A percentile compares a stretch with the other conserved stretches of the same genome.
These are phyloP conservation scores for Notoglanidium macrostoma DNA, from an alignment of 2,797 vertebrate genomes.

Conservation along the genomic window DNA sequence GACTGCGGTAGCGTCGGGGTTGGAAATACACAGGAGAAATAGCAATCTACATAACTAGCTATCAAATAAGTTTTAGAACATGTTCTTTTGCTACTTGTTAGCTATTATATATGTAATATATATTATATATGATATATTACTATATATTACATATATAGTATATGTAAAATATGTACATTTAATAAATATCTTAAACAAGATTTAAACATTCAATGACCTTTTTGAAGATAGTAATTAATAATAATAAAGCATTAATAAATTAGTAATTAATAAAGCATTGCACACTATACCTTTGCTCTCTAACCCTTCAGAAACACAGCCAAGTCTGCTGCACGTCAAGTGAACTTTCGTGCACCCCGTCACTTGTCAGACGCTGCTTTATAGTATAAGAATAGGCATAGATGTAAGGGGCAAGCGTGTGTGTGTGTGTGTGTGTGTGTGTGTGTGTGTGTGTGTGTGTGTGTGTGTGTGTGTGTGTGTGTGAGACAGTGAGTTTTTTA, in stretches of 20 bases:
- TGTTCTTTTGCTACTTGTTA: neutral
- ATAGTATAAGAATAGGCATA: conserved; percentile 59
- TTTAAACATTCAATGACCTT: neutral
- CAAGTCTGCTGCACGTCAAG: conserved; percentile 38
- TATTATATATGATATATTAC: too few species aligned
- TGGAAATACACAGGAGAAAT: neutral
- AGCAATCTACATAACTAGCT: neutral
- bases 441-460: too few species aligned
- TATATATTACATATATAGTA: too few species aligned
- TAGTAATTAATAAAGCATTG: neutral
- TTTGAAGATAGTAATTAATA: neutral
- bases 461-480: too few species aligned
- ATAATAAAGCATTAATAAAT: neutral
- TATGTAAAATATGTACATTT: neutral
- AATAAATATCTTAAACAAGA: neutral
- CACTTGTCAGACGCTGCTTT: conserved; percentile 56
- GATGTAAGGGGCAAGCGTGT: conserved; percentile 53
- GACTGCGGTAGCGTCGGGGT: neutral
- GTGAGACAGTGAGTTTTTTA: too few species aligned
- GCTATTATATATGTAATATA: too few species aligned
- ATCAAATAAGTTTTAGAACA: neutral
- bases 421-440: too few species aligned
- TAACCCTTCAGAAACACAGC: conserved; percentile 11
- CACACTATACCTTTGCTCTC: neutral
- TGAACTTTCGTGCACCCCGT: conserved; percentile 50